Base-by-base conservation (phyloP, 1,140 invertebrate genomes). In the Acromyrmex echinatior region DNA sequence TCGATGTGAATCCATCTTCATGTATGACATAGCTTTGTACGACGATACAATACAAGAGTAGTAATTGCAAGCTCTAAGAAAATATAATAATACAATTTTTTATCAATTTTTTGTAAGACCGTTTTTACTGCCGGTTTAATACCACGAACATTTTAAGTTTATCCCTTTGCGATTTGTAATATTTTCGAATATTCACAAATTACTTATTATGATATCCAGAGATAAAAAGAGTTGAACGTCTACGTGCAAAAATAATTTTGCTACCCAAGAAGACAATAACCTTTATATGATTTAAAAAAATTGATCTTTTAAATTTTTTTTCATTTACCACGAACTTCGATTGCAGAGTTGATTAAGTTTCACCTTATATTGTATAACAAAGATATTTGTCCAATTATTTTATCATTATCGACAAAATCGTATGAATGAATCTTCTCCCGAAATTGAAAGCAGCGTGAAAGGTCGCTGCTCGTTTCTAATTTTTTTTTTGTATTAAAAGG, bases 311-410 rank as follows among this genome's bases (percentile, higher is more conserved):
- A 39, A 39, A 39, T 39, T 39, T 39, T 10, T n/a, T 28, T 80
- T 35, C 31, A 39, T 39, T 31, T 16, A 31, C 6, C 6, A 10
- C 12, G 68, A 28, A 45, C 39, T 63, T 18, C 39, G 21, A 14
- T 81, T 14, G 51, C 65, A 51, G n/a, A 80, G 66, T 81, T 70
- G 63, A 81, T 51, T 81, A 68, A 66, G 66, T n/a, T 3, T 53
- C 21, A 39, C 12, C 58, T 73, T 82, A 73, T 71, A 21, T 21
- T 21, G 21, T 21, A 49, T 82, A 82, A 81, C 66, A 49, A 62
- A 73, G 79, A 73, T 73, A 82, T 68, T 25, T 82, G 71, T 58
- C 66, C 28, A 53, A 73, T 82, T 73, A 25, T 39, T 45, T 53
- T 31, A 18, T 21, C 14, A 73, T 21, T 73, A 49, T 53, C 35